Evolutionary conservation across 2,888 invertebrate genomes (phyloP).

Genomic region (Reticulitermes lucifugus): DNA sequence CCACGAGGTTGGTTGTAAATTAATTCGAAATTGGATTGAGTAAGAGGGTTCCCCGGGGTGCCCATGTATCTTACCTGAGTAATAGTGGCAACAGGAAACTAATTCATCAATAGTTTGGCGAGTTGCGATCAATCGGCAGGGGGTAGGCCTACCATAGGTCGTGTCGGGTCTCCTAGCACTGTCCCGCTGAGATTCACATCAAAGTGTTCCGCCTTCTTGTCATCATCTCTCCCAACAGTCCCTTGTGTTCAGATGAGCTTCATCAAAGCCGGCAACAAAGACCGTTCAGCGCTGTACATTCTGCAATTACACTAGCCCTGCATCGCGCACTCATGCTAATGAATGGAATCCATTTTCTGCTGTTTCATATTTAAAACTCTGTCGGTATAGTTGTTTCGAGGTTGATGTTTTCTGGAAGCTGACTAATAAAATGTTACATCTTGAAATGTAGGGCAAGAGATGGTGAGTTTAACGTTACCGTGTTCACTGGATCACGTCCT

Average conservation of each 20-base stretch:
- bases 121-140: slow-evolving; percentile 46
- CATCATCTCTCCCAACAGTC: slow-evolving; percentile 29
- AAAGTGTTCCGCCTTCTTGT: slow-evolving; percentile 40
- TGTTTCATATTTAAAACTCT: background rate
- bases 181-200: slow-evolving; percentile 31
- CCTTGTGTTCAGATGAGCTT: slow-evolving; percentile 22
- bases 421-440: background rate
- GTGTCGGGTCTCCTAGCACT: slow-evolving; percentile 23
- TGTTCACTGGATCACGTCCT: too few species aligned
- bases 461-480: background rate
- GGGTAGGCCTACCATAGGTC: slow-evolving; percentile 32
- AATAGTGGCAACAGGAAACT: slow-evolving; percentile 43
- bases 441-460: background rate
- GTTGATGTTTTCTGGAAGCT: too few species aligned
- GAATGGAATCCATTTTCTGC: background rate
- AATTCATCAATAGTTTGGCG: slow-evolving; percentile 53
- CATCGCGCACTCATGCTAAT: background rate
- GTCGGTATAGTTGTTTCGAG: too few species aligned
- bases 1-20: slow-evolving; percentile 44
- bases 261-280: slow-evolving; percentile 6
- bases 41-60: slow-evolving; percentile 23
- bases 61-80: slow-evolving; percentile 36
- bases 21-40: slow-evolving; percentile 50
- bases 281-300: background rate
- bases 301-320: background rate